These are phyloP conservation scores for Eilema sororculum DNA, from an alignment of 2,888 invertebrate species.

Conservation along the genomic window DNA sequence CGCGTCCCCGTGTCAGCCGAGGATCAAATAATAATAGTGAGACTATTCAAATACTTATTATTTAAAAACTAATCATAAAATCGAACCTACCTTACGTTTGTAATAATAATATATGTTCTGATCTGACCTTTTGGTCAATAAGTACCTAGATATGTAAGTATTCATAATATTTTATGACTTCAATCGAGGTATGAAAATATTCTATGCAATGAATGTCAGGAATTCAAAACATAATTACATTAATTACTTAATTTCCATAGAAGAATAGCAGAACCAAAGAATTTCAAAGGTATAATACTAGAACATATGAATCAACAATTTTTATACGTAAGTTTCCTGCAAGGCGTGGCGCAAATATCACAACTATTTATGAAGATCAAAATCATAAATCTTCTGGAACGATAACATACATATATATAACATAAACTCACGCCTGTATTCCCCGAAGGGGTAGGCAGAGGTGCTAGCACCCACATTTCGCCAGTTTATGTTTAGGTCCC, in stretches of 20 bases:
- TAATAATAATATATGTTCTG: too few relatives aligned
- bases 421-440: too few relatives aligned
- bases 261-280: neutral
- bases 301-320: neutral
- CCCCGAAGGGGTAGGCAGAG: too few relatives aligned
- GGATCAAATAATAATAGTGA: neutral
- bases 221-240: neutral
- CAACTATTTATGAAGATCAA: neutral
- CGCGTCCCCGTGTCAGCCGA: conserved; percentile 16
- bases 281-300: neutral
- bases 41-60: neutral
- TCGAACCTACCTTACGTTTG: too few relatives aligned
- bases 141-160: too few relatives aligned
- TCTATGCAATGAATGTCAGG: neutral
- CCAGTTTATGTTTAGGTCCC: too few relatives aligned
- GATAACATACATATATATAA: too few relatives aligned
- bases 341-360: neutral
- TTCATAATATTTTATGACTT: neutral
- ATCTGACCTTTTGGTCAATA: neutral
- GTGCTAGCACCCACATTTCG: too few relatives aligned
- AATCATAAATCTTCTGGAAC: conserved; percentile 19
- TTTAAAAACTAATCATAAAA: too few relatives aligned
- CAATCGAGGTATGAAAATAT: neutral
- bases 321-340: neutral
- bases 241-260: neutral